Percentiles rank a stretch among this genome's conserved stretches.
Evolutionary conservation across 2,888 invertebrate genomes (phyloP).

Genomic region (Brachyopa scutellaris): DNA sequence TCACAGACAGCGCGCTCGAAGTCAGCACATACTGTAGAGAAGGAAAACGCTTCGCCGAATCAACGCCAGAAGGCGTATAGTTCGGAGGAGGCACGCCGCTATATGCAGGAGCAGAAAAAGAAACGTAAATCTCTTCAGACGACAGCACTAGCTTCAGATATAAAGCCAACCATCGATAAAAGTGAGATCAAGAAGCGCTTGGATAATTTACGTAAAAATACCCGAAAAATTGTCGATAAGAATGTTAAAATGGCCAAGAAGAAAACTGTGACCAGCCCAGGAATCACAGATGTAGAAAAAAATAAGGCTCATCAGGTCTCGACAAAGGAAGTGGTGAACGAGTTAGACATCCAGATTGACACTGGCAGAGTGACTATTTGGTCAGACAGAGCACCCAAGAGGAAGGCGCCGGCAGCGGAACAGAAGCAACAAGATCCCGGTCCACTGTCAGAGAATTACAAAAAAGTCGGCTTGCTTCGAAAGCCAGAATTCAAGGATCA

Average conservation of each 20-base stretch:
- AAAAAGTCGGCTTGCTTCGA: constrained; percentile 76
- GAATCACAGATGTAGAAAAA: neutral
- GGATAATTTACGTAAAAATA: constrained; percentile 81
- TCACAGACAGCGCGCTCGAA: constrained; percentile 48
- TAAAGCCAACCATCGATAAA: constrained; percentile 77
- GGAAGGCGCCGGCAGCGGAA: neutral
- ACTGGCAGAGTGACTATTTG: neutral
- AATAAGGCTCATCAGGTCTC: neutral
- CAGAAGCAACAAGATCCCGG: constrained; percentile 2
- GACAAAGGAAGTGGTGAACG: neutral
- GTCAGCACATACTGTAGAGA: constrained; percentile 35
- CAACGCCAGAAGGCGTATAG: constrained; percentile 80
- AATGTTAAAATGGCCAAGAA: constrained; percentile 76
- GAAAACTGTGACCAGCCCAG: constrained; percentile 27
- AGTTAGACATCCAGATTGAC: neutral
- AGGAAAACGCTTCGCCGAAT: constrained; percentile 15
- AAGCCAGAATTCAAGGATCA: constrained; percentile 75
- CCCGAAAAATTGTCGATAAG: constrained; percentile 81
- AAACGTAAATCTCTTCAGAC: constrained; percentile 80
- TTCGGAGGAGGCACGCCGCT: constrained; percentile 83
- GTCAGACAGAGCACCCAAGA: constrained; percentile 1
- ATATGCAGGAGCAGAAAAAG: constrained; percentile 84
- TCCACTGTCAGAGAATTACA: constrained; percentile 73
- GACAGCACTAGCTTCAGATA: neutral
- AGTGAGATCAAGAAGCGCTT: constrained; percentile 82